Evolutionary conservation across 2,797 vertebrate species (phyloP), one percentile per base, ranked within the genome.

Genomic region (Amphiprion clarkii): DNA sequence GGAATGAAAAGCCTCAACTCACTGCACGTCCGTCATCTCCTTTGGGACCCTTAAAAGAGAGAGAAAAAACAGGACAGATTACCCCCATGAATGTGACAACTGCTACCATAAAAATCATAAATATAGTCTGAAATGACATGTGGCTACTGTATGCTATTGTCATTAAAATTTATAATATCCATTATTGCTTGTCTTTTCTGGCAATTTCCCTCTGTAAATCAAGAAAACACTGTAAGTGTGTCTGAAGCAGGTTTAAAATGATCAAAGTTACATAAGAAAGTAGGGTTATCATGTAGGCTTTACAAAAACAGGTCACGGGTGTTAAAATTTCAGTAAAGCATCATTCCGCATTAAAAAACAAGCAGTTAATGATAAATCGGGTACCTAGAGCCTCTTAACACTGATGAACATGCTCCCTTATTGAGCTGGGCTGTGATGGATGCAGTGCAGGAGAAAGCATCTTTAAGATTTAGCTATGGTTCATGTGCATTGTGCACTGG

Each of bases 11-110:
- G 79, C 55, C 70, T 76, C 78, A 83, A 96, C 97, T 91, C 96
- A 99, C 98, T 88, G 81, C 79, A 77, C 85, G 76, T 76, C 98
- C 98, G 75, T 96, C 93, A 78, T 99, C 98, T 82, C 98, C 98
- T 95, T 99, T 99, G 57, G 95, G 96, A 61, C 98, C 98, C 98
- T 99, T 80, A 8, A 91, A 92, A 79, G 48, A 75, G 5, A 59
- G 46, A 66, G 13, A 52, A 27, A 56, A 79, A 33, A 63, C 6
- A 76, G 39, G 78, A 91, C 70, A 86, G 59, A 89, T 93, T 83
- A 90, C 55, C 67, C 66, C 64, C 2, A 64, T 71, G 78, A 87
- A 86, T 76, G 82, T 40, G 76, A 87, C 75, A 83, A 75, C 40
- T n/a, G 36, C 27, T 39, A 33, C 56, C 31, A 69, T 67, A 76